Base-by-base conservation (phyloP, 2,113 vertebrate species). In the Mellivora capensis region DNA sequence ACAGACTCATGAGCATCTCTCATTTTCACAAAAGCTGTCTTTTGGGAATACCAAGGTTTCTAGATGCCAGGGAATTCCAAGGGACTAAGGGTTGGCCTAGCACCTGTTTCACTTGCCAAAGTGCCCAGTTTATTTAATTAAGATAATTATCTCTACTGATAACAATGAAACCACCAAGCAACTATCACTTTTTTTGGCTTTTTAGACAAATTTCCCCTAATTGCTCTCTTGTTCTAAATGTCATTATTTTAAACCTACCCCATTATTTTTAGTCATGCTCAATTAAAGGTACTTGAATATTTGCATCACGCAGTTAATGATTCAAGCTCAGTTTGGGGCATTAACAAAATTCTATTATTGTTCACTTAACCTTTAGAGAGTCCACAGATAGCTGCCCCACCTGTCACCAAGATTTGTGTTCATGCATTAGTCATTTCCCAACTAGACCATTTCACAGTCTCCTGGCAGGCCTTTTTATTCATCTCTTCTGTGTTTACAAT, bases 331-430 rank as follows among this genome's bases (percentile, higher is more conserved):
- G 42, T 97, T 79, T 69, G 47, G 23, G 31, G 29, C 67, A 61
- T 90, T 94, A 96, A 86, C 57, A 89, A 94, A 93, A 96, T 89
- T 54, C 79, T 80, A 61, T 96, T 91, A 96, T 83, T 85, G 47
- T 76, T 97, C 90, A 81, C 62, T 96, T 97, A 96, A 93, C 47
- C 89, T 97, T 98, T 97, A 91, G 91, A 93, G 96, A 95, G 86
- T 93, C 88, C 92, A 69, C 42, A 71, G 64, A 71, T 39, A 15
- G 44, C 91, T 91, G 94, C 85, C 29, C 54, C 44, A 54, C 81
- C 42, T 91, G 72, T 76, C 85, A 74, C 64, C 52, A 96, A 94
- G 94, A 94, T 95, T 93, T 89, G 64, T 34, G 61, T 23, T 83
- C 47, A 39, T 47, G 15, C n/a, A 64, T 95, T 81, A 92, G 95